These are phyloP conservation scores for Ashinkailepas kermadecensis DNA, from an alignment of 2,888 invertebrate genomes.

Conservation along the genomic window DNA sequence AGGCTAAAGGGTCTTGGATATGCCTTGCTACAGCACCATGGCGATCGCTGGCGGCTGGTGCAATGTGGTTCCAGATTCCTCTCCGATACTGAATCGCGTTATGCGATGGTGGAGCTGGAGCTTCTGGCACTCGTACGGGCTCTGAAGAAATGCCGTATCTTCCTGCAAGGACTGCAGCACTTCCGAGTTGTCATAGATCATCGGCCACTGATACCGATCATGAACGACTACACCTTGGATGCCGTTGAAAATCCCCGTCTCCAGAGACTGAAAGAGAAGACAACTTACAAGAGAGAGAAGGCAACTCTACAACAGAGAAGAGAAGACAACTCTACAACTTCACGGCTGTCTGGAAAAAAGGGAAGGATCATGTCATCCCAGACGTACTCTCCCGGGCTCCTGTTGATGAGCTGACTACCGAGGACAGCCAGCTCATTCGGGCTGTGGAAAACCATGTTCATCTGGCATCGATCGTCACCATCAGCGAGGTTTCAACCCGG, in stretches of 20 bases:
- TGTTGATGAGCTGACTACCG: no score
- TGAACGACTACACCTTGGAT: background rate
- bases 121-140: background rate
- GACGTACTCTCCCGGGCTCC: no score
- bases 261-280: background rate
- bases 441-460: no score
- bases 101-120: background rate
- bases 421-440: no score
- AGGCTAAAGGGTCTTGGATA: background rate
- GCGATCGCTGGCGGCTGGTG: background rate
- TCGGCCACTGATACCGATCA: background rate
- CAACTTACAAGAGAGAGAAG: no score
- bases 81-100: background rate
- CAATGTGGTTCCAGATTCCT: background rate
- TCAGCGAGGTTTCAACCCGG: no score
- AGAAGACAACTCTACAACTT: background rate
- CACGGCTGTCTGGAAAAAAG: background rate
- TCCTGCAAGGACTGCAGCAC: background rate
- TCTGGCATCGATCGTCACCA: no score
- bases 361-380: no score
- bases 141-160: background rate
- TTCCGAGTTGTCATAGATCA: background rate
- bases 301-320: no score
- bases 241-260: background rate
- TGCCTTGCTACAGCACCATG: background rate